Base-by-base conservation (phyloP, 2,113 vertebrate genomes). In the Prionailurus viverrinus region DNA sequence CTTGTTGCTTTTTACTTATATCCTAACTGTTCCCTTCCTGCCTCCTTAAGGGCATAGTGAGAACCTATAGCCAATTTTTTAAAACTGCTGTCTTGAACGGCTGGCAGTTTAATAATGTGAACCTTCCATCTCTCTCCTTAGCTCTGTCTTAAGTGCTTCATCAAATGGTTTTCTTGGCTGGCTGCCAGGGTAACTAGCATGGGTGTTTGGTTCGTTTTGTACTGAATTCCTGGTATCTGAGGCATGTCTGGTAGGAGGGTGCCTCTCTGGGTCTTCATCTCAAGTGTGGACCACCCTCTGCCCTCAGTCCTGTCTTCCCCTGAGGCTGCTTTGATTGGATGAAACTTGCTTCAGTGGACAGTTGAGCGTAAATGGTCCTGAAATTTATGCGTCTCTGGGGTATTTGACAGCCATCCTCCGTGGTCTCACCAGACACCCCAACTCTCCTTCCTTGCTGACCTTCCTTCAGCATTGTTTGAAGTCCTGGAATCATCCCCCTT, bases 401-500 rank as follows among this genome's bases (percentile, higher is more conserved):
- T 83, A 0, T 79, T 78, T 7, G 39, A 69, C 33, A 11, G 58
- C 19, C 0, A 7, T 88, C n/a, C 4, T 68, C 41, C 9, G 5
- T 10, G 15, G 63, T 13, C 36, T 39, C 6, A 3, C 27, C 16
- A 10, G 53, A 23, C 0, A 1, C 48, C 48, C 8, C 1, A 4
- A 0, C 25, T 33, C 68, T 48, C n/a, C 68, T 76, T 73, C n/a
- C 45, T 21, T 2, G 31, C 65, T 80, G 14, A 39, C 10, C 69
- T 48, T 74, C 51, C 68, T 39, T 53, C 12, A 10, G 21, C 27
- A 4, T 39, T 11, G 21, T 48, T 33, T 51, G 1, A 66, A 51
- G 19, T 63, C 53, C 23, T 48, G 53, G 53, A n/a, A 53, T 53
- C 51, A 18, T 8, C 65, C 80, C 55, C n/a, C 11, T 23, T 15